A percentile compares a stretch with the other conserved stretches of the same genome.
These are phyloP conservation scores for Chesias legatella DNA, from an alignment of 2,888 invertebrate species.

Conservation along the genomic window DNA sequence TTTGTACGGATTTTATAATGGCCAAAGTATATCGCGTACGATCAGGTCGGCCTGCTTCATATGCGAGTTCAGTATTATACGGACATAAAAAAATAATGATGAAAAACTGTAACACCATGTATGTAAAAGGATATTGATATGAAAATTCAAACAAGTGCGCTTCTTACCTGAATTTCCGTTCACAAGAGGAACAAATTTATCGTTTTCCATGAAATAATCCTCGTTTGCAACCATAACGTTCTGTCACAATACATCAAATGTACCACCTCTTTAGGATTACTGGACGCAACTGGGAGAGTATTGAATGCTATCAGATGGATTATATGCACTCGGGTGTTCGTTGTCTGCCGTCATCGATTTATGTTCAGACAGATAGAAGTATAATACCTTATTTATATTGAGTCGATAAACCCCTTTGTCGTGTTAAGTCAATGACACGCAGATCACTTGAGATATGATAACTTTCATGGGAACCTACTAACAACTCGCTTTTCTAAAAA, in stretches of 20 bases:
- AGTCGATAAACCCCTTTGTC: slow-evolving; percentile 11
- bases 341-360: slow-evolving; percentile 21
- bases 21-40: too few species aligned
- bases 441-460: too few species aligned
- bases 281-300: slow-evolving; percentile 22
- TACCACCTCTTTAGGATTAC: slow-evolving; percentile 16
- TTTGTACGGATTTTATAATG: too few species aligned
- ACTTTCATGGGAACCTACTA: too few species aligned
- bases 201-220: slow-evolving; percentile 1
- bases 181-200: slow-evolving; percentile 1
- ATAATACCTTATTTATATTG: slow-evolving; percentile 5
- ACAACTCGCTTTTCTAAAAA: too few species aligned
- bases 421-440: neutral
- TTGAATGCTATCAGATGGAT: slow-evolving; percentile 20
- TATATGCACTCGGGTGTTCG: slow-evolving; percentile 27
- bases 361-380: slow-evolving; percentile 10
- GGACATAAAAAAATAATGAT: too few species aligned
- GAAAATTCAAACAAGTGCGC: too few species aligned
- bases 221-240: slow-evolving; percentile 1
- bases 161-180: slow-evolving; percentile 13
- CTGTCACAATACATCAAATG: slow-evolving; percentile 1
- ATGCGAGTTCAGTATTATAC: too few species aligned
- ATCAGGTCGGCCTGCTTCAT: too few species aligned
- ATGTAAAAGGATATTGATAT: too few species aligned
- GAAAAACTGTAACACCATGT: too few species aligned